Evolutionary conservation across 1,140 invertebrate species (phyloP).

Genomic region (Heliconius eleuchia): DNA sequence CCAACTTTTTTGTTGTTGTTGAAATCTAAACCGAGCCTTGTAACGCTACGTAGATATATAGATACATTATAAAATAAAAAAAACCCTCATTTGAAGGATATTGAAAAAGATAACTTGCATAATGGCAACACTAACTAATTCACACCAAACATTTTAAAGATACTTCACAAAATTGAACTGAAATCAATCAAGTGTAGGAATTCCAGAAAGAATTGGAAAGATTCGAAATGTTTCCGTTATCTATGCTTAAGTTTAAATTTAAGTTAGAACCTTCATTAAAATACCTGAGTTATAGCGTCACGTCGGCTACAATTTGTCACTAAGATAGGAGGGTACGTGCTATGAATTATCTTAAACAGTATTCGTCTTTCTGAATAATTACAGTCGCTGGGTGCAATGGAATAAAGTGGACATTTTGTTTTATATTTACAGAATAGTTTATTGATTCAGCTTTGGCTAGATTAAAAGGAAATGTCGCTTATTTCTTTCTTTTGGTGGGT

Average conservation of each 20-base stretch:
- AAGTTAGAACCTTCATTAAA: slow-evolving; percentile 47
- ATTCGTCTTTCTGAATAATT: slow-evolving; percentile 70
- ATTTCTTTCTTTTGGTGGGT: neutral
- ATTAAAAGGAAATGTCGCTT: neutral
- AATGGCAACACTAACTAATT: too few species aligned
- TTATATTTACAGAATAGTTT: slow-evolving; percentile 23
- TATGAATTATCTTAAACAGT: slow-evolving; percentile 63
- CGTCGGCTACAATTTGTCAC: slow-evolving; percentile 67
- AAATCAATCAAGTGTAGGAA: neutral
- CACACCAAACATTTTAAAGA: neutral
- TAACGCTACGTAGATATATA: too few species aligned
- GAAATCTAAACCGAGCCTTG: too few species aligned
- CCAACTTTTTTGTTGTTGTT: too few species aligned
- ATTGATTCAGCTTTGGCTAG: neutral
- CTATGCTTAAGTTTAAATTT: neutral
- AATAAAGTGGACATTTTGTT: slow-evolving; percentile 38
- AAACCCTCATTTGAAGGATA: too few species aligned
- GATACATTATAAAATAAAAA: too few species aligned
- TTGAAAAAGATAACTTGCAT: too few species aligned
- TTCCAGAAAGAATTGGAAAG: neutral
- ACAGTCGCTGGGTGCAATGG: slow-evolving; percentile 38
- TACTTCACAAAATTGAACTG: neutral
- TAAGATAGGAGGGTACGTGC: slow-evolving; percentile 66
- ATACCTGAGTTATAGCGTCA: slow-evolving; percentile 56
- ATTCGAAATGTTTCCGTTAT: neutral